Conservation (phyloP, 2,888 invertebrate genomes). For the Microplitis deprimator region DNA sequence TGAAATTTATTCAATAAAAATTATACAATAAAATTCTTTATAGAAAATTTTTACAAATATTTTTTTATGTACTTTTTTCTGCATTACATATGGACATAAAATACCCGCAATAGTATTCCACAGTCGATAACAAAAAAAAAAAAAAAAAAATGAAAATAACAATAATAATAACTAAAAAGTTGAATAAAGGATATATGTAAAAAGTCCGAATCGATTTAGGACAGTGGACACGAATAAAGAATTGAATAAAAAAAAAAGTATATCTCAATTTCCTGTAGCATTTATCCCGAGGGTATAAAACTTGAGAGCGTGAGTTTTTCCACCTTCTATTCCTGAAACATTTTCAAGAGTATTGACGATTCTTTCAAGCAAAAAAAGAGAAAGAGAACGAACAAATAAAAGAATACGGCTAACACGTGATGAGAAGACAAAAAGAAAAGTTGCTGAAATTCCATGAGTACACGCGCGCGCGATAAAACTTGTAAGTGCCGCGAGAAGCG, state of each 20-base stretch:
- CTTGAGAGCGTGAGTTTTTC: conserved; percentile 20
- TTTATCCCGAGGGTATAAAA: conserved; percentile 23
- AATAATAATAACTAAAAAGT: conserved; percentile 4
- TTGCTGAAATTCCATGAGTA: conserved; percentile 38
- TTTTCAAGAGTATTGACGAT: conserved; percentile 33
- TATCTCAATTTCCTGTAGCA: conserved; percentile 35
- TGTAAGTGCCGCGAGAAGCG: conserved; percentile 41
- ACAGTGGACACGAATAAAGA: conserved; percentile 29
- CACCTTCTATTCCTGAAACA: conserved; percentile 21
- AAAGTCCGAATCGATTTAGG: conserved; percentile 17
- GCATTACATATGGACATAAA: conserved; percentile 3
- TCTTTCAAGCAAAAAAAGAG: conserved; percentile 10
- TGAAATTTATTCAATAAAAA: no score
- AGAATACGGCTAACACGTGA: conserved; percentile 19
- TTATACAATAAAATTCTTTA: no score
- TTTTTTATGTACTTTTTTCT: not conserved
- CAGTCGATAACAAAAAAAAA: conserved; percentile 7
- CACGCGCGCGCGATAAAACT: conserved; percentile 44
- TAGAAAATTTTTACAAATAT: no score
- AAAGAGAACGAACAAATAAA: not conserved
- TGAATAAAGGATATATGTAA: conserved; percentile 9
- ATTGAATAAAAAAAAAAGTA: conserved; percentile 22
- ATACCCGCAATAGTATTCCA: conserved; percentile 10
- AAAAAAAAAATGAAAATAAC: not conserved
- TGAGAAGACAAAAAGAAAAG: conserved; percentile 23